These are phyloP conservation scores for Oscheius onirici DNA, from an alignment of 2,888 invertebrate species.

Conservation along the genomic window DNA sequence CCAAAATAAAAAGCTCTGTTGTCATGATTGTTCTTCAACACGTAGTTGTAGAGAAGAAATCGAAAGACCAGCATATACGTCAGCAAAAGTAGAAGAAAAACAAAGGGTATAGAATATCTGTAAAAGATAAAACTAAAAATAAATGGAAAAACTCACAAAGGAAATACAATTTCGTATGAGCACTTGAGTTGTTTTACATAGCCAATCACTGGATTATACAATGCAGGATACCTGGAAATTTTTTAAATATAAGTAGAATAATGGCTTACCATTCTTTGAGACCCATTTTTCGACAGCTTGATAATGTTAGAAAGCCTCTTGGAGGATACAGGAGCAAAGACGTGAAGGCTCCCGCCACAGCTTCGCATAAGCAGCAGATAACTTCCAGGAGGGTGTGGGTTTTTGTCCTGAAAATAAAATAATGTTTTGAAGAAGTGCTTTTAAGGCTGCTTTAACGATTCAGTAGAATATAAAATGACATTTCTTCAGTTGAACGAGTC, in stretches of 20 bases:
- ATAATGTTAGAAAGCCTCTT: slow-evolving; percentile 82
- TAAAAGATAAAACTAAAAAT: background rate
- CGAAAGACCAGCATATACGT: slow-evolving; percentile 55
- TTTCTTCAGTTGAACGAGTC: no score
- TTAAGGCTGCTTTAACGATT: no score
- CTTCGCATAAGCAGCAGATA: slow-evolving; percentile 82
- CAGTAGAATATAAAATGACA: no score
- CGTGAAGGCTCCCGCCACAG: slow-evolving; percentile 80
- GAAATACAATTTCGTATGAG: slow-evolving; percentile 97
- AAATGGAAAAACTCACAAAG: slow-evolving; percentile 78
- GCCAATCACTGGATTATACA: slow-evolving; percentile 92
- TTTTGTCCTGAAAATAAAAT: slow-evolving; percentile 43
- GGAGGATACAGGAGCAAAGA: slow-evolving; percentile 87
- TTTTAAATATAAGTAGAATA: background rate
- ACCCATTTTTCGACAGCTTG: slow-evolving; percentile 73
- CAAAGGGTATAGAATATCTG: slow-evolving; percentile 31
- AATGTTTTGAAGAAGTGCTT: no score
- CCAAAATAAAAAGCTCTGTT: slow-evolving; percentile 59
- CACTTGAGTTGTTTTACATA: slow-evolving; percentile 89
- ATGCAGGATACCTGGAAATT: slow-evolving; percentile 79
- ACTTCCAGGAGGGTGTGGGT: slow-evolving; percentile 41
- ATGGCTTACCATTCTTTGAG: slow-evolving; percentile 86
- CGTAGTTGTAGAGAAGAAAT: slow-evolving; percentile 46
- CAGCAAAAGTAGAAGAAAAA: slow-evolving; percentile 41
- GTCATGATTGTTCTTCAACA: slow-evolving; percentile 40